Base-by-base conservation (phyloP, 2,113 vertebrate species). In the Leucoraja erinaceus region DNA sequence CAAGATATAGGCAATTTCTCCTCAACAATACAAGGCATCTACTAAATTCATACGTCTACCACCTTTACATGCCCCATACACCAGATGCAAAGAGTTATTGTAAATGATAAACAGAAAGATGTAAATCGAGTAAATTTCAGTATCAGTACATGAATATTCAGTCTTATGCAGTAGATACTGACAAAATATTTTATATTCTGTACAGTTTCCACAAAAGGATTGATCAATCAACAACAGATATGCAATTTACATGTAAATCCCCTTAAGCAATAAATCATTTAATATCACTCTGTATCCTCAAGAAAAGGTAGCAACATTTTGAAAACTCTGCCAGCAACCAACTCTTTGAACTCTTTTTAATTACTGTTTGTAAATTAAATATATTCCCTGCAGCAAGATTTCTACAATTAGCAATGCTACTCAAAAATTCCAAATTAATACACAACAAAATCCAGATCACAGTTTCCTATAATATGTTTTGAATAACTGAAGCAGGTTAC, bases 311-410 rank as follows among this genome's bases (percentile, higher is more conserved):
- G 95, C 95, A 95, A 96, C 93, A 94, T 63, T 88, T 95, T 93
- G 79, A 96, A 97, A 95, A 97, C 97, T 97, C 97, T 95, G 95
- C 97, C 95, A 96, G 97, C 96, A 96, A 95, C 66, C 68, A 91
- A 91, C 90, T 74, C 90, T 91, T 91, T 91, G 90, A 91, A 91
- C 68, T 91, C 90, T 91, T 91, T 98, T 98, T 98, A 98, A 99
- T 98, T 98, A 98, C 98, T 97, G 97, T 97, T 97, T 97, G 96
- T 97, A 96, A 97, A 97, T 97, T 95, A 96, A 96, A 97, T 96
- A 96, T 96, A 96, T 96, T 96, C 96, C 98, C 97, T 92, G 95
- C 96, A 97, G 97, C 97, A 96, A 96, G 96, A 95, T 97, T 96
- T 95, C 96, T 96, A 97, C 96, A 97, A 96, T 96, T 96, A 96